Evolutionary conservation across 1,140 invertebrate species (phyloP), one percentile per base, ranked within the genome.

Genomic region (Tetranychus urticae): DNA sequence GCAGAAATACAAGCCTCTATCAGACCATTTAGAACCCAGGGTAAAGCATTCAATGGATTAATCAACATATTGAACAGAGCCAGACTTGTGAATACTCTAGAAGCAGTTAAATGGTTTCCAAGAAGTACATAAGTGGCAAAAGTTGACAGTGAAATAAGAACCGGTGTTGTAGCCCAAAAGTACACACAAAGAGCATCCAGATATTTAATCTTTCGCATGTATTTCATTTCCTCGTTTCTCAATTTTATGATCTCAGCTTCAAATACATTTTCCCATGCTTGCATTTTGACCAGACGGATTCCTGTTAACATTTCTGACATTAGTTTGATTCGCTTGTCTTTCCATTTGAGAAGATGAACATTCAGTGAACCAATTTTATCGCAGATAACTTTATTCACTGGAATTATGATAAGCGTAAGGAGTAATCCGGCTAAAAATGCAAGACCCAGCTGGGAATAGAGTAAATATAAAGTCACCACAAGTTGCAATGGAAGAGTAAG

Each of bases 141-240:
- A 0, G 91, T 97, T 1, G 93, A 74, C 59, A 94, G 81, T 1
- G 89, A 84, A 64, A 98, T 92, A 2, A 97, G 69, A 54, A 97
- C 85, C 0, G 93, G 93, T n/a, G 93, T 97, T 7, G 89, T 92
- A 1, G 93, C 94, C 94, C 94, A 98, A 71, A 98, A 88, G 71
- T 90, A 97, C 2, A 97, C 94, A 75, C 93, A 98, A 56, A 94
- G 72, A n/a, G 93, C 94, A 76, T 98, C 94, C 62, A 98, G 72
- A 74, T 97, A 98, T 75, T 98, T 98, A 64, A 89, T 77, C 23
- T 77, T 81, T 66, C 83, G 79, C 10, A 89, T 71, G 62, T 79
- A 75, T 65, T 78, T 77, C 3, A 88, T 69, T 75, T 93, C 88
- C 48, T 73, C 69, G 3, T 75, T 71, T 54, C 89, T 76, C 12